Base-by-base conservation (phyloP, 2,113 vertebrate genomes). In the Phyllopteryx taeniolatus region DNA sequence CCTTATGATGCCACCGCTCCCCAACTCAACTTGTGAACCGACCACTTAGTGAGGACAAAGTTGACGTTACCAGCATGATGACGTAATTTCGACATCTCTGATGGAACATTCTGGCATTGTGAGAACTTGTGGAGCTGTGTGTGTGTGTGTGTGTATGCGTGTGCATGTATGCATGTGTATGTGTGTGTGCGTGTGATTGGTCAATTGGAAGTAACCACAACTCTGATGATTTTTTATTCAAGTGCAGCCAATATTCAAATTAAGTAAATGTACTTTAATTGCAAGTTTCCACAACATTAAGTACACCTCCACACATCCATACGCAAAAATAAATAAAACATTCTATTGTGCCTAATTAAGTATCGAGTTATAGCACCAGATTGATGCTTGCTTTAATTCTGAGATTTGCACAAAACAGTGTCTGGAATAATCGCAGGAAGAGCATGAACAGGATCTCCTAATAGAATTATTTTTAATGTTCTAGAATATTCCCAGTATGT, bases 11-110 rank as follows among this genome's bases (percentile, higher is more conserved):
- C 42, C 42, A 14, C 22, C 12, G 27, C 11, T 27, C n/a, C 22
- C 62, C 53, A 61, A 46, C 51, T 62, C 69, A 44, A 75, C 31
- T 62, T 19, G 3, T 46, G 69, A 57, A 27, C 20, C 59, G 12
- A 59, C 11, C 35, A 22, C 42, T 44, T 27, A 27, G 19, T 70
- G 53, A 9, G 53, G 20, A 68, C 42, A 31, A 53, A 4, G 4
- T 5, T 54, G 19, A 59, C 62, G 62, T 8, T 53, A 51, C 9
- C 19, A 57, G 64, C 0, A 7, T 53, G 59, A 61, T 0, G 59
- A 19, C 7, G 8, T 61, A 61, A 35, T 17, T 61, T 35, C 31
- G 31, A 7, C 13, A 19, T 61, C 13, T 17, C 56, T 31, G 17
- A 51, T 19, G 5, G 27, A 56, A 22, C 19, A 22, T 56, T 22